Conservation (phyloP, 2,797 vertebrate genomes). For the Phoxinus dragarum region DNA sequence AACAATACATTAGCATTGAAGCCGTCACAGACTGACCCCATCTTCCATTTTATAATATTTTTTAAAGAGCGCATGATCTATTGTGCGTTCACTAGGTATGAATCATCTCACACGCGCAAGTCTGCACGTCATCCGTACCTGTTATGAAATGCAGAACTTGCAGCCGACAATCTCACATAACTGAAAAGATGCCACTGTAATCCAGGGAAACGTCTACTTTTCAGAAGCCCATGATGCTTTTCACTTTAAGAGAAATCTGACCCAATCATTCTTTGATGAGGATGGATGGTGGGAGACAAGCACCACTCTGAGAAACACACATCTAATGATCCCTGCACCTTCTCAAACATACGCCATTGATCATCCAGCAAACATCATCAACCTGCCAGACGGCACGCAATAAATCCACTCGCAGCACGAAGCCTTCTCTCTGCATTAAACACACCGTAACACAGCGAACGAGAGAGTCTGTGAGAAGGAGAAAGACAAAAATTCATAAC, state of each 20-base stretch:
- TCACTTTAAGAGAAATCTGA: background rate
- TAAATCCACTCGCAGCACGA: background rate
- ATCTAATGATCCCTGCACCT: slow-evolving; percentile 45
- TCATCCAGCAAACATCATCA: slow-evolving; percentile 50
- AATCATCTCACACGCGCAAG: slow-evolving; percentile 28
- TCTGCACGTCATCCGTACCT: slow-evolving; percentile 33
- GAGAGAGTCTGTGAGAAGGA: background rate
- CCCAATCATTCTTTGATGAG: background rate
- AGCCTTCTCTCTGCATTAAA: background rate
- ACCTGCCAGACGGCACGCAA: slow-evolving; percentile 27
- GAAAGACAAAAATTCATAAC: background rate
- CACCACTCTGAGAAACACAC: slow-evolving; percentile 37
- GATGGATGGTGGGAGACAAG: slow-evolving; percentile 25
- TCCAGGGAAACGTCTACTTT: background rate
- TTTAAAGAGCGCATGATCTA: background rate
- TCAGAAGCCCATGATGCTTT: background rate
- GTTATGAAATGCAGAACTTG: slow-evolving; percentile 26
- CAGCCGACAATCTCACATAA: background rate
- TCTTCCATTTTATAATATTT: background rate
- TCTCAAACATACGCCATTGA: slow-evolving; percentile 27
- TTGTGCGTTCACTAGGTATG: slow-evolving; percentile 9
- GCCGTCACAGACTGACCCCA: background rate
- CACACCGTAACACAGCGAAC: background rate
- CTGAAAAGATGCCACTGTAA: background rate
- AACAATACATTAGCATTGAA: background rate